Conservation (phyloP, 2,797 vertebrate genomes). For the Lithobates sylvaticus region DNA sequence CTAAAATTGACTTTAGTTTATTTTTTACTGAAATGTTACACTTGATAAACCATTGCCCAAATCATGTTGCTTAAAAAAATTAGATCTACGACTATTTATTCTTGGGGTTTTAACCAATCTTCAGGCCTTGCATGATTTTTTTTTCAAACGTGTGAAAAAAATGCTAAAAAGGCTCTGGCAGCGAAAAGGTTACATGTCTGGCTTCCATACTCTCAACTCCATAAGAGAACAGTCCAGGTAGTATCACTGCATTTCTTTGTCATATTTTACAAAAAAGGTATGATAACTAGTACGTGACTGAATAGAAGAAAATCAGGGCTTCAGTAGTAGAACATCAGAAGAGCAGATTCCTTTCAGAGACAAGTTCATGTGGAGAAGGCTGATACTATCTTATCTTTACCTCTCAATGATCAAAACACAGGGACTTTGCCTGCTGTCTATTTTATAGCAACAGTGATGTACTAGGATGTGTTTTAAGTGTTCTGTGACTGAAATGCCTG, state of each 20-base stretch:
- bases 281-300: slow-evolving; percentile 21
- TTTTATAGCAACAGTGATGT: slow-evolving; percentile 26
- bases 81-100: no score
- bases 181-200: no score
- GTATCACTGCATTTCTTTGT: neutral
- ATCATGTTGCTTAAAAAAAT: no score
- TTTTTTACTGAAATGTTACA: no score
- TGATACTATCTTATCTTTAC: slow-evolving; percentile 33
- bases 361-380: slow-evolving; percentile 14
- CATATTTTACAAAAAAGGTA: neutral
- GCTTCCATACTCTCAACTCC: no score
- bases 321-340: slow-evolving; percentile 9
- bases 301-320: neutral
- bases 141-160: no score
- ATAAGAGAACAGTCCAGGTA: neutral
- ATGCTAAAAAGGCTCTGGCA: no score
- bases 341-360: slow-evolving; percentile 9
- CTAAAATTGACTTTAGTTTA: no score
- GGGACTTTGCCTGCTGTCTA: slow-evolving; percentile 25
- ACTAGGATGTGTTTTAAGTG: slow-evolving; percentile 28
- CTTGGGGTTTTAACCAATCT: no score
- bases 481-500: slow-evolving; percentile 6
- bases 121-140: no score
- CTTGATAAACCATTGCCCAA: no score
- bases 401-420: slow-evolving; percentile 47